Base-by-base conservation (phyloP, 2,797 vertebrate species). In the Chanos chanos region DNA sequence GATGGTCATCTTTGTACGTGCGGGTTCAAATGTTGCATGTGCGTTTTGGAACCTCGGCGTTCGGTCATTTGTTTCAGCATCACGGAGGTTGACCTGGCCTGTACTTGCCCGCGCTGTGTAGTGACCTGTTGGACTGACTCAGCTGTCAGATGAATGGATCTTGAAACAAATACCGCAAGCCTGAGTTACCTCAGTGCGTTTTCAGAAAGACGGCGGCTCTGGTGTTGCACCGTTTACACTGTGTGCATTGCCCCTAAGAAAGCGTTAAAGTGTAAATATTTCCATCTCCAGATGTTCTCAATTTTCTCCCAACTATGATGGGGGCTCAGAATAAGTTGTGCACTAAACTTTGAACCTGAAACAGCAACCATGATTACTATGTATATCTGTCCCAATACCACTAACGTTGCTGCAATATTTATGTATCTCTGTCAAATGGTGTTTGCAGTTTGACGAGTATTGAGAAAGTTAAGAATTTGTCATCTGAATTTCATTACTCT, bases 211-310 rank as follows among this genome's bases (percentile, higher is more conserved):
- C 22, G 13, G 15, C 30, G 66, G 44, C 41, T 51, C 15, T 66
- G 44, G 18, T 31, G 34, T 41, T 41, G 25, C 18, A 43, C 36
- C 10, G 10, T 27, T 64, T n/a, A 56, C 3, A 7, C 41, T 64
- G 51, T 34, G 54, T 25, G 16, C 24, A 57, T 57, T 34, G 43
- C 50, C 51, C 51, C 51, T 31, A 9, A 31, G 27, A 41, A 62
- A 48, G 49, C 34, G 43, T 34, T 57, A 39, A 51, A 40, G 36
- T 41, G 34, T 50, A 51, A 50, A 60, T 47, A 33, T 60, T 53
- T 66, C 48, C 56, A 60, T 39, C 24, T 30, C 40, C 64, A 48
- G 40, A 54, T 66, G 56, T 47, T 66, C 44, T 48, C 49, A 66
- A 48, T 66, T 66, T 66, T 43, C 31, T n/a, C 58, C n/a, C 47